Conservation (phyloP, 1,140 invertebrate species). For the Caerostris darwini region DNA sequence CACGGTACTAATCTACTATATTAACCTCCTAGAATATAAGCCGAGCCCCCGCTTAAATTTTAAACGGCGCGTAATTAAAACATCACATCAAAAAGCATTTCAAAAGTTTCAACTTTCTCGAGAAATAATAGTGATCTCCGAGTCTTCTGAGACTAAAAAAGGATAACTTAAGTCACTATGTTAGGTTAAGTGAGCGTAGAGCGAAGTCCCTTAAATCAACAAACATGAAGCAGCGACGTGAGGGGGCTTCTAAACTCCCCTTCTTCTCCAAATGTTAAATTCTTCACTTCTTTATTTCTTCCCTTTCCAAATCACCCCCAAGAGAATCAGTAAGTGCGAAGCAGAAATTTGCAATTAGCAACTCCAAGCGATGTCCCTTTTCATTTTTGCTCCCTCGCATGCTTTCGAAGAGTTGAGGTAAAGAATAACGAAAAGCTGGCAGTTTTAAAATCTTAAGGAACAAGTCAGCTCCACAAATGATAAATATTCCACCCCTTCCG, state of each 20-base stretch:
- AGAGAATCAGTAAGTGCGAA: conserved; percentile 75
- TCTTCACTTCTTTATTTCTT: conserved; percentile 68
- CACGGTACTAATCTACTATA: conserved; percentile 32
- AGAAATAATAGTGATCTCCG: conserved; percentile 34
- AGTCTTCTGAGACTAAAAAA: conserved; percentile 64
- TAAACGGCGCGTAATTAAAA: conserved; percentile 69
- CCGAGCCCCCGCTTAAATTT: conserved; percentile 13
- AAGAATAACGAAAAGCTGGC: conserved; percentile 71
- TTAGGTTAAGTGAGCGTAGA: conserved; percentile 72
- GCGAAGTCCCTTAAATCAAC: conserved; percentile 65
- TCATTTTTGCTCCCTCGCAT: conserved; percentile 68
- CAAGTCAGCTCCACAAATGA: conserved; percentile 60
- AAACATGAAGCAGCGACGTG: conserved; percentile 60
- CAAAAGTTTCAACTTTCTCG: conserved; percentile 61
- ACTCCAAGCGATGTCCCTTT: conserved; percentile 73
- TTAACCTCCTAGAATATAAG: conserved; percentile 62
- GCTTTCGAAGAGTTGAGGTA: conserved; percentile 51
- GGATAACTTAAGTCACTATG: conserved; percentile 58
- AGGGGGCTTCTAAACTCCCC: conserved; percentile 29
- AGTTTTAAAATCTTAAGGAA: conserved; percentile 73
- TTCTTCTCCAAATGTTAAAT: conserved; percentile 68
- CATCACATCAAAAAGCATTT: conserved; percentile 73
- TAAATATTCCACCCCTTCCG: conserved; percentile 46
- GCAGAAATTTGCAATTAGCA: conserved; percentile 78
- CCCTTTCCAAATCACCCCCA: conserved; percentile 71